These are phyloP conservation scores for Actenoides lindsayi DNA, from an alignment of 2,113 vertebrate species.

Conservation along the genomic window DNA sequence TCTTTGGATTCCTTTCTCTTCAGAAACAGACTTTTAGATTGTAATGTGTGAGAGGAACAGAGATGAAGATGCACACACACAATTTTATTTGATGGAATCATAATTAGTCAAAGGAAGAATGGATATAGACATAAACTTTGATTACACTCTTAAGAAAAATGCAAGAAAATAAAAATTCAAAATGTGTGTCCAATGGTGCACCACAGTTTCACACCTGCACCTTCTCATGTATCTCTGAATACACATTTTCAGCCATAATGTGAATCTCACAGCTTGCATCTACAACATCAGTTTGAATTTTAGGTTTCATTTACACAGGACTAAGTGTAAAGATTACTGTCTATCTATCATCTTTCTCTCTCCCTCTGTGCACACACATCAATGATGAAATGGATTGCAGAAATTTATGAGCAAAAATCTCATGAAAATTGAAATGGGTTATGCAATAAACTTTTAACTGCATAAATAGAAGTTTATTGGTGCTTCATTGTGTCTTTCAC, in stretches of 20 bases:
- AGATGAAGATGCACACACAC: neutral
- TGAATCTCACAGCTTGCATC: neutral
- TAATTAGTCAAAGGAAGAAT: neutral
- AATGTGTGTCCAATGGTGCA: neutral
- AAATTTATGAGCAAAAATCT: conserved; percentile 47
- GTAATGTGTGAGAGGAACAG: neutral
- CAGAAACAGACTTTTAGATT: neutral
- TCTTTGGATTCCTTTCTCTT: neutral
- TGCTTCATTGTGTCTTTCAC: neutral
- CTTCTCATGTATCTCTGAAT: neutral
- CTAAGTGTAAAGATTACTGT: conserved; percentile 28
- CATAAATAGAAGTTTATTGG: conserved; percentile 48
- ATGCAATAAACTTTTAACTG: conserved; percentile 43
- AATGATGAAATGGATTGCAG: conserved; percentile 30
- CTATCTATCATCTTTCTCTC: conserved; percentile 14
- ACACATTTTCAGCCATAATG: neutral
- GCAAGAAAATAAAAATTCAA: neutral
- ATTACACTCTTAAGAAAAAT: neutral
- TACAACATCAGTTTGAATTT: neutral
- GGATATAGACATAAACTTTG: neutral
- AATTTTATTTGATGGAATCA: neutral
- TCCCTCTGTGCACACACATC: conserved; percentile 3
- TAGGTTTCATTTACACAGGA: conserved; percentile 5
- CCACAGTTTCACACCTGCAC: neutral
- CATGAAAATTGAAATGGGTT: conserved; percentile 23